Evolutionary conservation across 2,888 invertebrate species (phyloP), one percentile per base, ranked within the genome.

Genomic region (Zhuqinia jingwanae): DNA sequence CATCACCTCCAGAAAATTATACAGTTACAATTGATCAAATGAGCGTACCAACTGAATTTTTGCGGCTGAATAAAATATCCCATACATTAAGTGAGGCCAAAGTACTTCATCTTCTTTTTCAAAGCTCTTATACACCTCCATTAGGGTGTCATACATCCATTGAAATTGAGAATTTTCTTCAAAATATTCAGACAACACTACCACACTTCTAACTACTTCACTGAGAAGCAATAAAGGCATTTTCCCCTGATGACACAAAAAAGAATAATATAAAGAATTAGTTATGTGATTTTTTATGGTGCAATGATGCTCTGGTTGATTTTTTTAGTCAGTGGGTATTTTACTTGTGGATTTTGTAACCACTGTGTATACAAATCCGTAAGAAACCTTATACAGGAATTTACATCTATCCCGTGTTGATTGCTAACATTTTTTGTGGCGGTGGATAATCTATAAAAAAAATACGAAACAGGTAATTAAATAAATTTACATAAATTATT

Each of bases 301-400:
- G n/a, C n/a, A n/a, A n/a, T n/a, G n/a, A n/a, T n/a, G n/a, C n/a
- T n/a, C n/a, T n/a, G n/a, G n/a, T n/a, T n/a, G n/a, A n/a, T n/a
- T n/a, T n/a, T n/a, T n/a, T n/a, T n/a, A n/a, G n/a, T n/a, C n/a
- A n/a, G n/a, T n/a, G n/a, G n/a, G n/a, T n/a, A n/a, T n/a, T n/a
- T n/a, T n/a, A 95, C 94, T 91, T 93, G 93, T 13, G 94, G 93
- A 85, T 89, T 90, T 76, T 94, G 93, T 87, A 95, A 92, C 94
- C 96, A 95, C 84, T 97, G 97, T 0, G 96, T 95, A 90, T 97
- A 97, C 45, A 98, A 95, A 92, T 99, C 98, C 92, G 98, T 95
- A 20, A 99, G 94, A 92, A 99, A 96, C 92, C 97, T 97, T 78
- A 98, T 93, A 93, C 98, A 99, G 86, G 98, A 99, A 92, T 96